Base-by-base conservation (phyloP, 2,888 invertebrate species). In the Philopedon plagiatum region DNA sequence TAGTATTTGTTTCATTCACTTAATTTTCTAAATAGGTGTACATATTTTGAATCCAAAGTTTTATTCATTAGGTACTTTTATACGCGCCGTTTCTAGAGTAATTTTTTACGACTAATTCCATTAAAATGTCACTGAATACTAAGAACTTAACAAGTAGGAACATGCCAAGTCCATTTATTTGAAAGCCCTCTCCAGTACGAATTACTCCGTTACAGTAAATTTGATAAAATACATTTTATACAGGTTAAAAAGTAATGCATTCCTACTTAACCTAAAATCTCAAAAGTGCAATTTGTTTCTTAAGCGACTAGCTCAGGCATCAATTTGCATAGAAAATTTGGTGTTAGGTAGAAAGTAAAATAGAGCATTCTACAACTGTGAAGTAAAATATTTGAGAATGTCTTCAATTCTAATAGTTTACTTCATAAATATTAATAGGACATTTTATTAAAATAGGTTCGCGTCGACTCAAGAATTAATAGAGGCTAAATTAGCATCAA, bases 281-380 rank as follows among this genome's bases (percentile, higher is more conserved):
- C 57, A 62, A 67, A 72, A 67, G 72, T 67, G 69, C 64, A 69
- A 73, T 73, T 73, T 69, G 64, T 73, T 73, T 58, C 54, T 69
- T 60, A 23, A 60, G 63, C 49, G 61, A 69, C 64, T 60, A 37
- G 61, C 64, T 64, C 21, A 49, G 44, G 37, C 62, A 23, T 63
- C 61, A 63, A 69, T 73, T 69, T 73, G 69, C 73, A 65, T 73
- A 73, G 64, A 61, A 68, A 68, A 51, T 69, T 68, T 65, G 44
- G 46, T 65, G 68, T 69, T 61, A 69, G 65, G 69, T 69, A 69
- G 56, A 51, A 69, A 73, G 69, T 73, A 69, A 69, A 73, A 73
- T 68, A 51, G 57, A 67, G 23, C 62, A 46, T 66, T 66, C 61
- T 57, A 62, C 66, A 61, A 71, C 41, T 66, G 61, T 18, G 26